Conservation (phyloP, 2,888 invertebrate species). For the Globia sparganii region DNA sequence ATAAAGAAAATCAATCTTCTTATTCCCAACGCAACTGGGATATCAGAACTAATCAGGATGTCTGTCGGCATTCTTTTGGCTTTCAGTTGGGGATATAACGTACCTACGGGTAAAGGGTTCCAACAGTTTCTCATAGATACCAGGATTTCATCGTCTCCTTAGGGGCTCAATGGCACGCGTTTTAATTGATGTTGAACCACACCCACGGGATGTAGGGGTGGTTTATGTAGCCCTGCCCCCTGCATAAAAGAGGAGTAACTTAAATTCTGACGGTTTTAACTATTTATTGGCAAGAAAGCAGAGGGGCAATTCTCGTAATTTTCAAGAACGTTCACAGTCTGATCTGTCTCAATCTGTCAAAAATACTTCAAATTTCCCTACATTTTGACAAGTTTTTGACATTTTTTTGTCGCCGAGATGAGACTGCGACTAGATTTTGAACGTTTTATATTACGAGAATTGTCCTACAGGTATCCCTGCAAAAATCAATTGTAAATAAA, state of each 20-base stretch:
- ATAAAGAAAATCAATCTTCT: conserved; percentile 26
- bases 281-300: background rate
- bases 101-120: conserved; percentile 9
- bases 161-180: conserved; percentile 12
- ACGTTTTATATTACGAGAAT: no score
- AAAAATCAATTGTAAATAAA: background rate
- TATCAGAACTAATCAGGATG: conserved; percentile 26
- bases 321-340: no score
- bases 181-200: conserved; percentile 18
- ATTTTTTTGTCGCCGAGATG: no score
- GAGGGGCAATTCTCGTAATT: no score
- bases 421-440: no score
- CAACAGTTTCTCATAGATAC: conserved; percentile 43
- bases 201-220: conserved; percentile 16
- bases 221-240: conserved; percentile 14
- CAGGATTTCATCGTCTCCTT: conserved; percentile 23
- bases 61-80: background rate
- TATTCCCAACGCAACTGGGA: conserved; percentile 39
- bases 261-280: background rate
- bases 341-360: no score
- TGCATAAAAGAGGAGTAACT: conserved; percentile 11
- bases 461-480: no score
- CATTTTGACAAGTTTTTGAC: no score
- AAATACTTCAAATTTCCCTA: no score
- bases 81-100: background rate